Base-by-base conservation (phyloP, 2,797 vertebrate genomes). In the Avahi laniger region DNA sequence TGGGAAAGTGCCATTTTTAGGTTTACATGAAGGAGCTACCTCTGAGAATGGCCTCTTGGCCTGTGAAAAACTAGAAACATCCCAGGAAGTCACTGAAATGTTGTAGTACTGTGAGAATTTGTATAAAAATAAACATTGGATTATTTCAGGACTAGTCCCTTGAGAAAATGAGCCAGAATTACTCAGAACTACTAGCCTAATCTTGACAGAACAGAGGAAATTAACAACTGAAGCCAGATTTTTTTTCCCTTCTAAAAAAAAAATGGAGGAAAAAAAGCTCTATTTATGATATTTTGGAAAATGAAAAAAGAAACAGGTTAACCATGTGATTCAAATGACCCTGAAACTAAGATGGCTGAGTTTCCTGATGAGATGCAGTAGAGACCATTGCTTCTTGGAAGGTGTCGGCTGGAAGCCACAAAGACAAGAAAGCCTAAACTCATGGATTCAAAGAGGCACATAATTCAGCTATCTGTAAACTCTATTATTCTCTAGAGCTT, bases 1-100 rank as follows among this genome's bases (percentile, higher is more conserved):
- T 99, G 99, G 99, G 99, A 99, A 99, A 99, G 98, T 98, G 98
- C 98, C 98, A 98, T 99, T 99, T 98, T 99, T 99, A 98, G 99
- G 98, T 99, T 99, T 98, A 98, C 98, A 99, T 98, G 99, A 98
- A 99, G 98, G 98, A 98, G 98, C 98, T 99, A 99, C 99, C 99
- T 99, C 99, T 98, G 99, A 99, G 99, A 99, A 98, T 95, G 98
- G 98, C 98, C 98, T 98, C 97, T 98, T 99, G 98, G 98, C 99
- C 98, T 99, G 97, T 98, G 97, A 98, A 98, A 98, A 98, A 98
- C 98, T 98, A 98, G 98, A 99, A 99, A 98, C 98, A 98, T 99
- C 98, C 98, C 98, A 99, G 98, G 98, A 99, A 98, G 97, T 98
- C 98, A 98, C 98, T 94, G 98, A 98, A 99, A 99, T 98, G 98